Conservation (phyloP, 2,797 vertebrate species). For the Dryobates pubescens region DNA sequence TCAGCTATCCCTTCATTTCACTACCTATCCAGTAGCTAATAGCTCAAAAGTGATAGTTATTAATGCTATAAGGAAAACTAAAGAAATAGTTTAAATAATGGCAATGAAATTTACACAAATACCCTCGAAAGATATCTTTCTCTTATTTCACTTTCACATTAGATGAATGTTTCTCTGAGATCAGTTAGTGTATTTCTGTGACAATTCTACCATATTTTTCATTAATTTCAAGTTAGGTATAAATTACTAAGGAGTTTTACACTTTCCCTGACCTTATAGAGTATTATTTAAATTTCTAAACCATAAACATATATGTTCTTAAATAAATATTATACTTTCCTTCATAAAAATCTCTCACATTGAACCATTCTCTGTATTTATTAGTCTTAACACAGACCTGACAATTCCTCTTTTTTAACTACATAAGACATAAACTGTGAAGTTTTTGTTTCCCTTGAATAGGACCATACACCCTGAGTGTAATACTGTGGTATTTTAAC, state of each 20-base stretch:
- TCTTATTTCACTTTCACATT: neutral
- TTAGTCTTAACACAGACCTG: neutral
- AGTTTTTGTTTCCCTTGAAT: neutral
- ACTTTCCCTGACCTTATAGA: neutral
- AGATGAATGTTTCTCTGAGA: neutral
- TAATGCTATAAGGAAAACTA: neutral
- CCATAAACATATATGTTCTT: neutral
- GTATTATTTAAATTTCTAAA: neutral
- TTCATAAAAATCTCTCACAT: neutral
- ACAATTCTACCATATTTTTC: neutral
- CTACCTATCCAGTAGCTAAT: neutral
- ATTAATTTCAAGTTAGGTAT: neutral
- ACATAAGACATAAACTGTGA: neutral
- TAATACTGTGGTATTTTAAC: neutral
- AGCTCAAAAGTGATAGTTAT: neutral
- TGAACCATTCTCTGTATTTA: neutral
- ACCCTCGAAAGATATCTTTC: neutral
- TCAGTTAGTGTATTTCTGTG: neutral
- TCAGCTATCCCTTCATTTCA: neutral
- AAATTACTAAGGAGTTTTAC: neutral
- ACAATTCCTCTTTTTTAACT: neutral
- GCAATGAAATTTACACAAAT: neutral
- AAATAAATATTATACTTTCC: neutral
- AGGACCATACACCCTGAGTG: neutral
- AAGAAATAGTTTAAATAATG: neutral